Conservation (phyloP, 2,113 vertebrate genomes). For the Eolophus roseicapilla region DNA sequence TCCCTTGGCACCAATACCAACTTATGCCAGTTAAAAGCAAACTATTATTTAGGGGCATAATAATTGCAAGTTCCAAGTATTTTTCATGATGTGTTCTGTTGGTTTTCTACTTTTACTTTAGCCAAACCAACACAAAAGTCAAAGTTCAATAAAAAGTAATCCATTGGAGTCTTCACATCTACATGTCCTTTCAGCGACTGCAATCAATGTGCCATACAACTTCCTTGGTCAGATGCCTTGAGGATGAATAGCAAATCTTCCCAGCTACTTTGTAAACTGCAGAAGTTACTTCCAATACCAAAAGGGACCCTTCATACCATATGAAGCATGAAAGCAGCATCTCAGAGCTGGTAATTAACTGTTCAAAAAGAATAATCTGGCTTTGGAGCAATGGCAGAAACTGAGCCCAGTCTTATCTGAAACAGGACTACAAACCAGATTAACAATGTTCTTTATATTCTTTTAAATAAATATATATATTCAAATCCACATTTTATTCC, state of each 20-base stretch:
- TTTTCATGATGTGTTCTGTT: neutral
- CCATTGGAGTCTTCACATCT: neutral
- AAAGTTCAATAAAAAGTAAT: neutral
- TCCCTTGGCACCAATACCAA: slow-evolving; percentile 3
- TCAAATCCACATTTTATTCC: neutral
- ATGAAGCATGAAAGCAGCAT: neutral
- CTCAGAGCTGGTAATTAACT: neutral
- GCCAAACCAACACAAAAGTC: neutral
- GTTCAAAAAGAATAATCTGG: neutral
- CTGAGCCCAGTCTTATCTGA: neutral
- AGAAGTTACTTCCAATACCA: neutral
- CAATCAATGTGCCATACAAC: neutral
- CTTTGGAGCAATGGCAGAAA: accelerated
- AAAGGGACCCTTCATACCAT: neutral
- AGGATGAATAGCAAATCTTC: neutral
- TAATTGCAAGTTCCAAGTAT: neutral
- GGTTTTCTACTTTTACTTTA: neutral
- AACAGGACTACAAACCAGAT: neutral
- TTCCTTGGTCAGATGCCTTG: neutral
- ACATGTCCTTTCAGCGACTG: neutral
- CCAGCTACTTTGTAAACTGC: neutral
- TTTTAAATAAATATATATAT: neutral
- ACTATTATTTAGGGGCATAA: neutral
- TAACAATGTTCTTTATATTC: neutral
- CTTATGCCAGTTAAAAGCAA: neutral